Percentiles rank a stretch among this genome's conserved stretches.
phyloP scores from a whole-genome alignment of 2,797 vertebrate genomes.

The Carapus acus region DNA sequence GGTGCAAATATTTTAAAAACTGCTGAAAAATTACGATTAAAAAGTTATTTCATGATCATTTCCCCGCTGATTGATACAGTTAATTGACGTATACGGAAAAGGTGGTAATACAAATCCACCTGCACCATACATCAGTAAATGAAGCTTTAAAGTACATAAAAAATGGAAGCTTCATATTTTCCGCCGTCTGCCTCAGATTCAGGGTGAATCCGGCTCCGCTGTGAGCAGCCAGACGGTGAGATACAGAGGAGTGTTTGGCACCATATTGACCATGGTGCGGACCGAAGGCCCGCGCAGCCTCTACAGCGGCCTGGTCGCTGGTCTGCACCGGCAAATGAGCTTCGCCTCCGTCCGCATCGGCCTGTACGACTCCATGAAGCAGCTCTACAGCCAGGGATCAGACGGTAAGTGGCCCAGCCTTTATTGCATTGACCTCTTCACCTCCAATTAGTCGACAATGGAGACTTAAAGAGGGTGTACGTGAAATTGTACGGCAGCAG shows the following conservation, averaged over 20 bases:
- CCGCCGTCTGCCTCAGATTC: constrained; percentile 60
- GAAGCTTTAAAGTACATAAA: no score
- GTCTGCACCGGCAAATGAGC: constrained; percentile 77
- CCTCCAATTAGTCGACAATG: no score
- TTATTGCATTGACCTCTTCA: background rate
- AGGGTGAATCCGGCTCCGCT: constrained; percentile 64
- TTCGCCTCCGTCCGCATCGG: constrained; percentile 79
- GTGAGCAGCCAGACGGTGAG: constrained; percentile 32
- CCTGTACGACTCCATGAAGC: constrained; percentile 78
- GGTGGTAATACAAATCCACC: no score
- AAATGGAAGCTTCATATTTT: background rate
- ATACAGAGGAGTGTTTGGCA: constrained; percentile 75
- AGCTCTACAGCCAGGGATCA: constrained; percentile 70
- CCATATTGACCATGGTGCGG: constrained; percentile 73
- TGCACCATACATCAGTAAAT: no score
- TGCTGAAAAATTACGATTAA: no score
- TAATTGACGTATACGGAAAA: no score
- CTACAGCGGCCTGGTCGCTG: constrained; percentile 76
- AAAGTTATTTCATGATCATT: no score
- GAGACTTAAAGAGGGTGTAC: no score
- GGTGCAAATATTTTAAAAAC: no score
- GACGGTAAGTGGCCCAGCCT: constrained; percentile 55
- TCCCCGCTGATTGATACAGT: no score
- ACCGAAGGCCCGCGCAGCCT: constrained; percentile 70
- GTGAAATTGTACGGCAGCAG: no score